Base-by-base conservation (phyloP, 2,888 invertebrate species). In the Spicauda simplicius region DNA sequence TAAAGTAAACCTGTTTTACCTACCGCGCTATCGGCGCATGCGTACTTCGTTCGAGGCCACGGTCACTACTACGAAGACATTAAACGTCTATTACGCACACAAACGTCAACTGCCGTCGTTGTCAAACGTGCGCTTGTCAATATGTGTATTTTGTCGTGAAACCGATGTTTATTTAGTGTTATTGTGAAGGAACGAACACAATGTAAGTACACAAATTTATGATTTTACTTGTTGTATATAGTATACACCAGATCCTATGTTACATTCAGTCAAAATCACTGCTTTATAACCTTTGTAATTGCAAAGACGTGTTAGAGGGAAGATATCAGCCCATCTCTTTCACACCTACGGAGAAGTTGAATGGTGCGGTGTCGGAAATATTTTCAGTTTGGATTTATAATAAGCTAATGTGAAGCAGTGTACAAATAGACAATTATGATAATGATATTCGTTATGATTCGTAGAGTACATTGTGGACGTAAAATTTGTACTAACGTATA, bases 11-110 rank as follows among this genome's bases (percentile, higher is more conserved):
- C 69, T 81, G 83, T 76, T 90, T 87, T 85, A 84, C 81, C 88
- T 77, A 83, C 73, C 64, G 73, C 56, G 57, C 18, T 55, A 63
- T 68, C 64, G 70, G 84, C 90, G 90, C 91, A 90, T 88, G 91
- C 89, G 91, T 81, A 77, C 71, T 72, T 70, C 69, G 73, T 78
- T 83, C 81, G 86, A 87, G 89, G 89, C 86, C 90, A 87, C 81
- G 76, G 89, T 80, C 87, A 87, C 84, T 77, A 83, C 80, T 76
- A 86, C 83, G 82, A 77, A 80, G 72, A 69, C 62, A 73, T 68
- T 66, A 63, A 20, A 50, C 25, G 14, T 14, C 16, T 33, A 62
- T 71, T 58, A 76, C 84, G 74, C 86, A 86, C 88, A 87, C 87
- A 81, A 80, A 79, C 80, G 80, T 72, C 72, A 73, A 76, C 76